A percentile compares a stretch with the other conserved stretches of the same genome.
Evolutionary conservation across 2,797 vertebrate genomes (phyloP).

Genomic region (Chromobotia macracanthus): DNA sequence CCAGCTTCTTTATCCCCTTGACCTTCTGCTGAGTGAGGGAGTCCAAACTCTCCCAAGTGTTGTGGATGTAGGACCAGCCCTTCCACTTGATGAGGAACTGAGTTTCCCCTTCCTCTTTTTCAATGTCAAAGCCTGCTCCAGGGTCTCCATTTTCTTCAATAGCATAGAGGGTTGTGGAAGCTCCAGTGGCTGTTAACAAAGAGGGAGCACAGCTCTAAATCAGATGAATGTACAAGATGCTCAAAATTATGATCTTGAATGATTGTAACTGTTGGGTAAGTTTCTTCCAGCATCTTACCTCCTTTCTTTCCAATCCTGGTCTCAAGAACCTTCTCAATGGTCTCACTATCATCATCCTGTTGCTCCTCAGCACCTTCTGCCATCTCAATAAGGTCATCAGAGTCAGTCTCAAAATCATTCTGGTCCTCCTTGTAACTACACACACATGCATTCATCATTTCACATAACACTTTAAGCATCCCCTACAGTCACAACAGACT

Average conservation of each 20-base stretch:
- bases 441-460: background rate
- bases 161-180: constrained; percentile 88
- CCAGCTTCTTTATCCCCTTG: constrained; percentile 95
- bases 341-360: constrained; percentile 94
- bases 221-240: background rate
- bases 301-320: constrained; percentile 86
- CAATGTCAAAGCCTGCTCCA: constrained; percentile 82
- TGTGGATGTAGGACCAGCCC: constrained; percentile 98
- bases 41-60: constrained; percentile 97
- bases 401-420: constrained; percentile 98
- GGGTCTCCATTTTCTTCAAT: constrained; percentile 91
- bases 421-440: constrained; percentile 97
- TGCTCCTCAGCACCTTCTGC: constrained; percentile 89
- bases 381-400: constrained; percentile 98
- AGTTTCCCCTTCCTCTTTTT: constrained; percentile 88
- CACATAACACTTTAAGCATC: background rate
- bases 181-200: constrained; percentile 81
- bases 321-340: constrained; percentile 94
- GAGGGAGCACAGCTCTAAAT: background rate
- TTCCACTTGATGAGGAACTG: constrained; percentile 99
- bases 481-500: background rate
- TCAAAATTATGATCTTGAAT: too few species aligned
- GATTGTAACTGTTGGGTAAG: too few species aligned
- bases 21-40: constrained; percentile 93
- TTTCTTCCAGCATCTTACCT: constrained; percentile 73